A percentile compares a stretch with the other conserved stretches of the same genome.
Conservation (phyloP, 2,888 invertebrate species). For the Drosophila pseudotakahashii region DNA sequence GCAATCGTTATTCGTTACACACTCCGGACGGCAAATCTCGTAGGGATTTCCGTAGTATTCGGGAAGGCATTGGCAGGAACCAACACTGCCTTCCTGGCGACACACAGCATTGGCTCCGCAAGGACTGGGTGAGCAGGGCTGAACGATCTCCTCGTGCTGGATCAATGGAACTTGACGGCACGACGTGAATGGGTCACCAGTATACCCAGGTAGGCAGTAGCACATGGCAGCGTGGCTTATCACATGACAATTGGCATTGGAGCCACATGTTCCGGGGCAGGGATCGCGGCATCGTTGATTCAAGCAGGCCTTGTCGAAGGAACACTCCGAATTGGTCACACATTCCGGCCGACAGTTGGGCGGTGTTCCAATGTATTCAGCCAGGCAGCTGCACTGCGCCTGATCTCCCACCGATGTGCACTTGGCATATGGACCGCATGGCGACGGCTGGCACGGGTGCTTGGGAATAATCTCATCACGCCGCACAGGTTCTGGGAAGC, state of each 20-base stretch:
- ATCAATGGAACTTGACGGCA: conserved; percentile 82
- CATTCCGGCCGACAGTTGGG: conserved; percentile 90
- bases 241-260: conserved; percentile 86
- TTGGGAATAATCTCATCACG: conserved; percentile 38
- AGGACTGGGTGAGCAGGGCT: conserved; percentile 87
- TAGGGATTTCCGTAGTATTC: conserved; percentile 89
- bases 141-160: conserved; percentile 74
- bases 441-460: conserved; percentile 85
- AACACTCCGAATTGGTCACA: conserved; percentile 89
- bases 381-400: conserved; percentile 87
- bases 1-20: conserved; percentile 91
- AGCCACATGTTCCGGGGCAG: conserved; percentile 88
- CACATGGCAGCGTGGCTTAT: conserved; percentile 87
- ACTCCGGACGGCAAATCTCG: conserved; percentile 90
- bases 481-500: conserved; percentile 84
- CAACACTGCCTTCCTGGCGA: conserved; percentile 87
- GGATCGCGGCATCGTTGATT: conserved; percentile 90
- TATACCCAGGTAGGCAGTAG: conserved; percentile 86
- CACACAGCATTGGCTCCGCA: conserved; percentile 89
- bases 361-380: conserved; percentile 88
- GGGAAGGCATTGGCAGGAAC: conserved; percentile 89
- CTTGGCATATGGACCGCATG: conserved; percentile 86
- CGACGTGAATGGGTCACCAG: conserved; percentile 88
- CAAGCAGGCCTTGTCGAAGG: conserved; percentile 88
- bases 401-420: conserved; percentile 85